Evolutionary conservation across 1,140 invertebrate species (phyloP).

Genomic region (Diploscapter pachys): DNA sequence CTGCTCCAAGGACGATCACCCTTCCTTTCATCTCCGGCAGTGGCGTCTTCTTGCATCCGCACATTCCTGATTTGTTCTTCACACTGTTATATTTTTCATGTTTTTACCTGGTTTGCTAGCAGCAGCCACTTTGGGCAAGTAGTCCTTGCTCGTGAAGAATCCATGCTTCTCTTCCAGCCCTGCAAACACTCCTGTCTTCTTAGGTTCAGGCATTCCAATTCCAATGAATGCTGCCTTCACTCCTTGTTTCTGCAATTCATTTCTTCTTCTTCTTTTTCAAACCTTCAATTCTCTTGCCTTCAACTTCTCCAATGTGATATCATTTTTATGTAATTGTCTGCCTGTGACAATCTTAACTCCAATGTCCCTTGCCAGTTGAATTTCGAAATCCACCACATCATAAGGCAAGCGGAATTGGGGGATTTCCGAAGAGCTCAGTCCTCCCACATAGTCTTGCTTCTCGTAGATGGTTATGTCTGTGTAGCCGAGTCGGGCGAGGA

Average conservation of each 20-base stretch:
- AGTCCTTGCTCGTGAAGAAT: conserved; percentile 91
- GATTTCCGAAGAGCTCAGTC: conserved; percentile 88
- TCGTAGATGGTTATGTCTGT: conserved; percentile 87
- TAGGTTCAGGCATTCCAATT: conserved; percentile 88
- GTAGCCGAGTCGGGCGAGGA: conserved; percentile 86
- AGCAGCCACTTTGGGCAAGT: conserved; percentile 78
- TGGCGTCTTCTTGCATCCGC: conserved; percentile 69
- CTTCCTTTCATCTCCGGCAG: conserved; percentile 77
- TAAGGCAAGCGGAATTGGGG: conserved; percentile 91
- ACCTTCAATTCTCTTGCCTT: conserved; percentile 51
- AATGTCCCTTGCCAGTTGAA: conserved; percentile 82
- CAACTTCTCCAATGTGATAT: conserved; percentile 64
- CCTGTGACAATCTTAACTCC: conserved; percentile 73
- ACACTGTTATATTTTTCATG: not conserved
- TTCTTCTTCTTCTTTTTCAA: not conserved
- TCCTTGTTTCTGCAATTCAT: conserved; percentile 68
- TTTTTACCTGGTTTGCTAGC: conserved; percentile 78
- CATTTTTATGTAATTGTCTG: conserved; percentile 56
- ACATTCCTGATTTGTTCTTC: conserved; percentile 68
- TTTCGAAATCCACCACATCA: conserved; percentile 87
- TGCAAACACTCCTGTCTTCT: conserved; percentile 75
- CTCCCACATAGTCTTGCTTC: conserved; percentile 79
- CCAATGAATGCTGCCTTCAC: conserved; percentile 78
- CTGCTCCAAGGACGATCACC: conserved; percentile 85
- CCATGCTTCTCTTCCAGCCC: conserved; percentile 75